Evolutionary conservation across 2,888 invertebrate species (phyloP).

Genomic region (Meliscaeva auricollis): DNA sequence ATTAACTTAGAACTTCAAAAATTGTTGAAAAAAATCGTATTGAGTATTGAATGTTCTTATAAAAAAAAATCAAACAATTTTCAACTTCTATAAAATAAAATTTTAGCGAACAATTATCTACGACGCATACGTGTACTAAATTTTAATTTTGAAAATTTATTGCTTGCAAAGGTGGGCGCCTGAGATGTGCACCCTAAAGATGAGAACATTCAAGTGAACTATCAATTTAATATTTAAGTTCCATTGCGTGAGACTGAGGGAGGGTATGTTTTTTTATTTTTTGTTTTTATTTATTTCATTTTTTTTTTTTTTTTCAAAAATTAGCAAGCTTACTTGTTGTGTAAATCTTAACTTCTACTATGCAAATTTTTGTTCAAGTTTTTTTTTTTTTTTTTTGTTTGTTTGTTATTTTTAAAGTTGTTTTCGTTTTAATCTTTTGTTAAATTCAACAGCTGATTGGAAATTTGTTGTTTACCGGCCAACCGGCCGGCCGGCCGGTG

Average conservation of each 20-base stretch:
- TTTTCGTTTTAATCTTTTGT: conserved; percentile 46
- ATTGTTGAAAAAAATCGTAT: too few relatives aligned
- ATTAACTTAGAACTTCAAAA: too few relatives aligned
- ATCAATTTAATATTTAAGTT: conserved; percentile 57
- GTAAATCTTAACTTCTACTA: conserved; percentile 28
- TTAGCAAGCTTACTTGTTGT: conserved; percentile 24
- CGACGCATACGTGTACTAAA: background rate
- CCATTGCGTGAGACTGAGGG: conserved; percentile 40
- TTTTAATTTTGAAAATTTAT: background rate
- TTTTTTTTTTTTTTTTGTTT: conserved; percentile 3
- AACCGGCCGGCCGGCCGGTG: conserved; percentile 68
- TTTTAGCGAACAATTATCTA: background rate
- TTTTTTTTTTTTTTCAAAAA: conserved; percentile 27
- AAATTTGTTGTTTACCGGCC: conserved; percentile 63
- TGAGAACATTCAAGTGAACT: conserved; percentile 36
- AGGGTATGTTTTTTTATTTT: conserved; percentile 16
- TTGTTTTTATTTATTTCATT: too few relatives aligned
- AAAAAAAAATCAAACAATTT: too few relatives aligned
- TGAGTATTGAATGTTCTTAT: too few relatives aligned
- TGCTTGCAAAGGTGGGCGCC: background rate
- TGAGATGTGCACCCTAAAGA: background rate
- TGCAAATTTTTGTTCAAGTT: conserved; percentile 43
- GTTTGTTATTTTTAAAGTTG: conserved; percentile 29
- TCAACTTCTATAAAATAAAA: too few relatives aligned
- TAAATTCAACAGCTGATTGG: conserved; percentile 61